phyloP scores from a whole-genome alignment of 2,113 vertebrate genomes.

The Toxostoma redivivum region DNA sequence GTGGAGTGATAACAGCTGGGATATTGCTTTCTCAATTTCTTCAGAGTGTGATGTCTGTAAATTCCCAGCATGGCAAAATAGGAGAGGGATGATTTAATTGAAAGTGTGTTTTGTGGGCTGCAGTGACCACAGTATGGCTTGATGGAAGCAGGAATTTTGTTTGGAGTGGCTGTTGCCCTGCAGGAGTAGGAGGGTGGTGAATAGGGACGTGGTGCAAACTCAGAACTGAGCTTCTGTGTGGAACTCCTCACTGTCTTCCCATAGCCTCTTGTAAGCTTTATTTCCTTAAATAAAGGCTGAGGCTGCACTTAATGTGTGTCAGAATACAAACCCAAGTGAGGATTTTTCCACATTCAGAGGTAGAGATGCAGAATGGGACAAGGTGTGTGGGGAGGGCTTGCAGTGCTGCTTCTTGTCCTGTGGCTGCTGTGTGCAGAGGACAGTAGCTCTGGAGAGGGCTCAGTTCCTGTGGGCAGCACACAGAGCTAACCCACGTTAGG shows the following conservation, averaged over 20 bases:
- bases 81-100: not conserved
- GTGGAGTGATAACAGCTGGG: not conserved
- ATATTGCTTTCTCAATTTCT: not conserved
- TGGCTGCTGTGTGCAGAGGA: not conserved
- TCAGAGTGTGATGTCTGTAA: not conserved
- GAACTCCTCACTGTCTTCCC: not conserved
- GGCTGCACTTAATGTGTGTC: not conserved
- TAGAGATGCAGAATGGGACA: not conserved
- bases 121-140: not conserved
- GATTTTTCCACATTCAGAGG: not conserved
- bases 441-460: not conserved
- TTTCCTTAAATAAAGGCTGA: not conserved
- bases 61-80: not conserved
- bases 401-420: not conserved
- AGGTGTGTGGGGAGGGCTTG: not conserved
- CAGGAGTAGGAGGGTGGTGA: not conserved
- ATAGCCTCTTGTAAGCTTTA: not conserved
- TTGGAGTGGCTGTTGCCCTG: not conserved
- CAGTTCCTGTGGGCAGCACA: not conserved
- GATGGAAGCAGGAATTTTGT: not conserved
- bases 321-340: not conserved
- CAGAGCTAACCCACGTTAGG: not conserved
- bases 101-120: not conserved
- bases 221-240: not conserved
- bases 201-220: not conserved